Conservation (phyloP, 2,113 vertebrate species). For the Boulengeromyrus knoepffleri region DNA sequence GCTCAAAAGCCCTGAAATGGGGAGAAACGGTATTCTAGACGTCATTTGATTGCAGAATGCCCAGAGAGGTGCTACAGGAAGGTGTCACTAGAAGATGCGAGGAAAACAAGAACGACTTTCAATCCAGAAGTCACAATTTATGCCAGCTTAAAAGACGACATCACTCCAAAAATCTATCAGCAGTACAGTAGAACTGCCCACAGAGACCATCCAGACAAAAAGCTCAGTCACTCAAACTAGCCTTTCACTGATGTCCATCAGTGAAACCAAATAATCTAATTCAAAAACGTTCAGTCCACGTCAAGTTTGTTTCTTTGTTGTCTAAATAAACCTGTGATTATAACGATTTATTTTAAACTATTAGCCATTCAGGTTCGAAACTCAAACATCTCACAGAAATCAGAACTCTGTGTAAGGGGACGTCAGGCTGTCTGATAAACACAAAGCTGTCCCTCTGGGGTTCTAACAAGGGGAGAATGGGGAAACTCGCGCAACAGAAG, state of each 20-base stretch:
- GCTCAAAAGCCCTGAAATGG: not conserved
- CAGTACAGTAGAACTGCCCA: not conserved
- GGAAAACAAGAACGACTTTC: not conserved
- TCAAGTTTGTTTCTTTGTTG: not conserved
- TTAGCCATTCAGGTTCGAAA: not conserved
- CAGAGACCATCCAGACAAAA: not conserved
- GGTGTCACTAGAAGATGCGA: not conserved
- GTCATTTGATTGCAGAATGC: not conserved
- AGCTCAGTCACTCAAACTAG: not conserved
- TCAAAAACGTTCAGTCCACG: not conserved
- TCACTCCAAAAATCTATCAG: not conserved
- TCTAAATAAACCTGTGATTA: not conserved
- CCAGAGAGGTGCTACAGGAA: not conserved
- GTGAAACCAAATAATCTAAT: not conserved
- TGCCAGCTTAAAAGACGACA: not conserved
- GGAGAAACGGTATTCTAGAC: not conserved
- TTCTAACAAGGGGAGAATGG: conserved; percentile 8
- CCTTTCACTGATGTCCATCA: not conserved
- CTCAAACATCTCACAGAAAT: not conserved
- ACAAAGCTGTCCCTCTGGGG: conserved; percentile 24
- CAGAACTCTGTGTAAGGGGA: not conserved
- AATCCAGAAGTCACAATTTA: not conserved
- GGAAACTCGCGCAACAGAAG: not conserved
- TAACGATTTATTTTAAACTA: not conserved
- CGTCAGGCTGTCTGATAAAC: conserved; percentile 5